Conservation (phyloP, 2,797 vertebrate species). For the Leuciscus waleckii region DNA sequence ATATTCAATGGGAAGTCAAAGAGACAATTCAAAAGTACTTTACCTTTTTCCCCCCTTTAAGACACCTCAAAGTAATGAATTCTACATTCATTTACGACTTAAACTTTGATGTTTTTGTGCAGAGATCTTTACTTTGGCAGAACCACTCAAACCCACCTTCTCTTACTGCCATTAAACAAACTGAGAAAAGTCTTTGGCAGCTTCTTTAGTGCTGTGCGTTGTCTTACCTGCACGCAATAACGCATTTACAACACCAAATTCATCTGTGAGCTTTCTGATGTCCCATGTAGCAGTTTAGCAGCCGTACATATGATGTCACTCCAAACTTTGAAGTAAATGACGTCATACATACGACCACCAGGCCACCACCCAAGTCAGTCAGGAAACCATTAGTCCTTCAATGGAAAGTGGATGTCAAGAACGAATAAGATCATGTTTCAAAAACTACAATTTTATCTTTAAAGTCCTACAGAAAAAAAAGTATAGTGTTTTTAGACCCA, state of each 20-base stretch:
- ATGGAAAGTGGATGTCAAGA: slow-evolving; percentile 25
- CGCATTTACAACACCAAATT: slow-evolving; percentile 43
- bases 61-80: slow-evolving; percentile 54
- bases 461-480: background rate
- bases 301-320: slow-evolving; percentile 99
- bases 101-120: slow-evolving; percentile 17
- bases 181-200: background rate
- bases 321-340: slow-evolving; percentile 95
- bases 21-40: slow-evolving; percentile 52
- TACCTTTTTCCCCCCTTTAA: slow-evolving; percentile 49
- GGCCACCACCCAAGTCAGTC: slow-evolving; percentile 87
- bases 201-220: slow-evolving; percentile 24
- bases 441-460: background rate
- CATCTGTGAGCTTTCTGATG: slow-evolving; percentile 71
- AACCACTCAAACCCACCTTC: slow-evolving; percentile 21
- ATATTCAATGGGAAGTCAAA: slow-evolving; percentile 54
- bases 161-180: background rate
- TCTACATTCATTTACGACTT: slow-evolving; percentile 47
- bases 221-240: slow-evolving; percentile 66
- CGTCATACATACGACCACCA: slow-evolving; percentile 98
- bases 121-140: slow-evolving; percentile 19
- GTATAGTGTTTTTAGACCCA: background rate
- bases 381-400: slow-evolving; percentile 46
- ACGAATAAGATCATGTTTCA: background rate
- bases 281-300: slow-evolving; percentile 94